Evolutionary conservation across 2,888 invertebrate species (phyloP).

Genomic region (Acrobasis suavella): DNA sequence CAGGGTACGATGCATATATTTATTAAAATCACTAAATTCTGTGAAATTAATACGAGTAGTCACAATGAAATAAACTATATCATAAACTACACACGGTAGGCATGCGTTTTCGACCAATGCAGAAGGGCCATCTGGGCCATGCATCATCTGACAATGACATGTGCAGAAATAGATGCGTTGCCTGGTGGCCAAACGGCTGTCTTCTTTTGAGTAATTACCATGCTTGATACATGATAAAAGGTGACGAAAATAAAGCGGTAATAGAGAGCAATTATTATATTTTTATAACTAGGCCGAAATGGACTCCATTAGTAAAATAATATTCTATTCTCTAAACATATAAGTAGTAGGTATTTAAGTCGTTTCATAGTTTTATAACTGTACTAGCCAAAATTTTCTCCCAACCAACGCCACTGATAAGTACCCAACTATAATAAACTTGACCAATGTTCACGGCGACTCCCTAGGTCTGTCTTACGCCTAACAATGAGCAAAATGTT

Average conservation of each 20-base stretch:
- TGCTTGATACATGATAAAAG: slow-evolving; percentile 25
- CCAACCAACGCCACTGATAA: too few species aligned
- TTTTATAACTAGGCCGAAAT: too few species aligned
- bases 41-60: neutral
- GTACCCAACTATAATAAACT: too few species aligned
- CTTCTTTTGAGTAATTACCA: slow-evolving; percentile 34
- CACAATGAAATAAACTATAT: neutral
- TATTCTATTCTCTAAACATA: too few species aligned
- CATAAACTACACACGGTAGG: neutral
- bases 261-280: neutral
- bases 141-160: slow-evolving; percentile 56
- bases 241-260: slow-evolving; percentile 22
- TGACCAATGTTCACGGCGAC: too few species aligned
- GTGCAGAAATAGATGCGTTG: slow-evolving; percentile 53
- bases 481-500: too few species aligned
- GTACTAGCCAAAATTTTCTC: too few species aligned
- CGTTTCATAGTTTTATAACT: too few species aligned
- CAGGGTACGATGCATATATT: too few species aligned
- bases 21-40: neutral
- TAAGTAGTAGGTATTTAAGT: too few species aligned
- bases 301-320: too few species aligned
- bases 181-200: slow-evolving; percentile 36
- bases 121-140: slow-evolving; percentile 24
- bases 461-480: too few species aligned
- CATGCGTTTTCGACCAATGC: slow-evolving; percentile 35